Conservation (phyloP, 2,797 vertebrate species). For the Selene dorsalis region DNA sequence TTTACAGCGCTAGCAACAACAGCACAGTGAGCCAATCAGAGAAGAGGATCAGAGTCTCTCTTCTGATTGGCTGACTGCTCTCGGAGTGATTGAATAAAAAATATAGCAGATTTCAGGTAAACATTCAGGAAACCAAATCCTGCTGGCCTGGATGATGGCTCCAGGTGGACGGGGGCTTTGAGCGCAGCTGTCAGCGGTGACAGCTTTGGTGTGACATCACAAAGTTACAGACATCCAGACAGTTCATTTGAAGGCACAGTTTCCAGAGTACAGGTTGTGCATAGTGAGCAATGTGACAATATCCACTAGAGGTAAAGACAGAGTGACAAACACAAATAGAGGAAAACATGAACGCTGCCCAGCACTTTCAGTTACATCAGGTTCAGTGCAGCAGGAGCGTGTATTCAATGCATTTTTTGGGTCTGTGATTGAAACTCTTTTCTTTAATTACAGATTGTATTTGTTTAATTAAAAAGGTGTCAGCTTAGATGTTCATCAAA, state of each 20-base stretch:
- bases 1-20: background rate
- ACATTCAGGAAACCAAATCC: no score
- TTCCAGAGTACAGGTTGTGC: no score
- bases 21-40: background rate
- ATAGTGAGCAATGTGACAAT: no score
- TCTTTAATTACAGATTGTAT: background rate
- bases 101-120: background rate
- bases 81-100: background rate
- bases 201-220: no score
- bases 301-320: background rate
- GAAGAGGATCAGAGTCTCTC: background rate
- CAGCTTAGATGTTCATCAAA: conserved; percentile 13
- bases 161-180: no score
- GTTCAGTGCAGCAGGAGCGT: background rate
- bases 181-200: no score
- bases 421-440: conserved; percentile 19
- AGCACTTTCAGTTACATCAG: background rate
- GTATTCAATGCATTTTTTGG: conserved; percentile 15
- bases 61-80: background rate
- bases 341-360: background rate
- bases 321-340: conserved; percentile 1
- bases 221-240: no score
- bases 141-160: no score
- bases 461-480: background rate
- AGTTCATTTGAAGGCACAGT: no score